These are phyloP conservation scores for Maconellicoccus hirsutus DNA, from an alignment of 1,140 invertebrate genomes.

Conservation along the genomic window DNA sequence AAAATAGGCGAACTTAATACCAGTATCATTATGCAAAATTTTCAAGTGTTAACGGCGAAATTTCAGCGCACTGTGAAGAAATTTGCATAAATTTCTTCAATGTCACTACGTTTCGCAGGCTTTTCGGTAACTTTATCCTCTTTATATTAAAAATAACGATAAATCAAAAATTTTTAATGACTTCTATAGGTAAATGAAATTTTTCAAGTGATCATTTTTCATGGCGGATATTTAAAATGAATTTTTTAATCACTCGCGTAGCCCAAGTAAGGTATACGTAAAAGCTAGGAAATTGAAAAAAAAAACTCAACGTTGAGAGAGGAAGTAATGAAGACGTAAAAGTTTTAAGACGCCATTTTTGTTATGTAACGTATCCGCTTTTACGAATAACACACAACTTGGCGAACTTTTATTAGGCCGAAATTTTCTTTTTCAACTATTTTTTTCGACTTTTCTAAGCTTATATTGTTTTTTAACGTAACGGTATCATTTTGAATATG, in stretches of 20 bases:
- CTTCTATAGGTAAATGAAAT: neutral
- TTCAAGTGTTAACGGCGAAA: slow-evolving; percentile 3
- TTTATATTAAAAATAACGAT: neutral
- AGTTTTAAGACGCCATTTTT: slow-evolving; percentile 5
- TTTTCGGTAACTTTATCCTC: neutral
- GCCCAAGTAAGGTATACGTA: neutral
- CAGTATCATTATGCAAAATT: neutral
- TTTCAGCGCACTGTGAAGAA: neutral
- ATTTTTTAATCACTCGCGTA: neutral
- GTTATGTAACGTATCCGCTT: slow-evolving; percentile 3
- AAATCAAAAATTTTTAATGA: neutral
- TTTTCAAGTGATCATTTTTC: neutral
- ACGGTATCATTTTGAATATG: neutral
- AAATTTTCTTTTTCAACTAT: neutral
- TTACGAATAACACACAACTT: neutral
- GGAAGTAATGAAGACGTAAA: slow-evolving; percentile 8
- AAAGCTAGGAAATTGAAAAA: slow-evolving; percentile 2
- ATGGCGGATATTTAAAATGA: neutral
- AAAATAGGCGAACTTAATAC: slow-evolving; percentile 4
- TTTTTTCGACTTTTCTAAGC: neutral
- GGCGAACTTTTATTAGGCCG: neutral
- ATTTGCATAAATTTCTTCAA: slow-evolving; percentile 6
- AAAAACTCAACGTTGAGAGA: neutral
- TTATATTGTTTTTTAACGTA: neutral
- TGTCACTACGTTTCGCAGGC: neutral